Conservation (phyloP, 2,888 invertebrate genomes). For the Linnaemya tessellans region DNA sequence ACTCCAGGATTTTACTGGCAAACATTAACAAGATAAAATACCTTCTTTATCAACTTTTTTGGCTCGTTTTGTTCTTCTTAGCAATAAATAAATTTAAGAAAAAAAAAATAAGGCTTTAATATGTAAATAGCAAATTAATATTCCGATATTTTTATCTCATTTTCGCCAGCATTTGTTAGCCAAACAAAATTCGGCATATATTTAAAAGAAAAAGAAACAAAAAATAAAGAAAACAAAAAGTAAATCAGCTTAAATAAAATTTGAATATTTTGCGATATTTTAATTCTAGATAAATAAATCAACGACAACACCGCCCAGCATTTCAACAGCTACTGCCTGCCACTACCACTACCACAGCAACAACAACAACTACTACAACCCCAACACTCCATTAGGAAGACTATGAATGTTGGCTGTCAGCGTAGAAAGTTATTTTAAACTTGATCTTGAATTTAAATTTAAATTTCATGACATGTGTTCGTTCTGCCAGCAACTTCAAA, state of each 20-base stretch:
- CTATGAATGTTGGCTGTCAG: constrained; percentile 9
- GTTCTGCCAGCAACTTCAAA: constrained; percentile 54
- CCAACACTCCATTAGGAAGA: constrained; percentile 1
- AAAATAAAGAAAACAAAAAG: neutral
- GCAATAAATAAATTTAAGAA: neutral
- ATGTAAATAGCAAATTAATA: constrained; percentile 10
- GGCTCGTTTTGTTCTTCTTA: neutral
- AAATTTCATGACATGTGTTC: constrained; percentile 62
- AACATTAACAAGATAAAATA: neutral
- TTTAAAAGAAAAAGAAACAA: neutral
- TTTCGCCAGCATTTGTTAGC: constrained; percentile 42
- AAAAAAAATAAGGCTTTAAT: neutral
- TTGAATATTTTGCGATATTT: constrained; percentile 52
- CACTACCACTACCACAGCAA: neutral
- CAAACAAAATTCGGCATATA: constrained; percentile 25
- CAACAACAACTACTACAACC: neutral
- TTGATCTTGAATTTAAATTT: constrained; percentile 68
- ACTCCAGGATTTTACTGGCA: neutral
- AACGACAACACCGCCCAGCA: constrained; percentile 2
- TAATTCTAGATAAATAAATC: constrained; percentile 35
- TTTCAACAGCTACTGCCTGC: neutral
- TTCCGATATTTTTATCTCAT: constrained; percentile 22
- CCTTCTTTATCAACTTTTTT: neutral
- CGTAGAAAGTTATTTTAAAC: constrained; percentile 58
- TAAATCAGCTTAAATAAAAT: constrained; percentile 53